Percentiles rank a stretch among this genome's conserved stretches.
Conservation (phyloP, 2,888 invertebrate genomes). For the Acanthacorydalis orientalis region DNA sequence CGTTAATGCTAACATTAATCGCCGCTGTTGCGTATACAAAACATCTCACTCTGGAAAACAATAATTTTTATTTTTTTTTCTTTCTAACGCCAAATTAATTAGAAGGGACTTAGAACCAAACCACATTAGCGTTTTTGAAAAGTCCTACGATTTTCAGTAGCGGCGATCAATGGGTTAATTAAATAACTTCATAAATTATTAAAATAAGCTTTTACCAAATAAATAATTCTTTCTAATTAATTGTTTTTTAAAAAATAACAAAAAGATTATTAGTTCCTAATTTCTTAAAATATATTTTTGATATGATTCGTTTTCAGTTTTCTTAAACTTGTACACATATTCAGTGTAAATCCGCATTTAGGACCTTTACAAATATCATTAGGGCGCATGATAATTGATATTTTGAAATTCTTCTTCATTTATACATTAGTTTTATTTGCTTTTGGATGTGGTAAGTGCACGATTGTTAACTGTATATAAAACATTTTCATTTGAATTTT, state of each 20-base stretch:
- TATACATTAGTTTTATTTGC: slow-evolving; percentile 85
- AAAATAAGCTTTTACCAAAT: neutral
- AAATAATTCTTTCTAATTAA: too few species aligned
- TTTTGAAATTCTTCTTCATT: slow-evolving; percentile 91
- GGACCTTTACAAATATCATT: slow-evolving; percentile 88
- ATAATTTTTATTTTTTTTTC: too few species aligned
- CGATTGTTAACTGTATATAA: neutral
- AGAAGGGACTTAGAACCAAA: too few species aligned
- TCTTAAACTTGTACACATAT: slow-evolving; percentile 88
- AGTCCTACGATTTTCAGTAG: too few species aligned
- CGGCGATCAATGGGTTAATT: too few species aligned
- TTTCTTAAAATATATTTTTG: slow-evolving; percentile 3
- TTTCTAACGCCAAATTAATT: too few species aligned
- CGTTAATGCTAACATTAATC: too few species aligned
- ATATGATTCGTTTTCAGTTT: slow-evolving; percentile 39
- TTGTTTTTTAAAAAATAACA: too few species aligned
- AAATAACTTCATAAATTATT: too few species aligned
- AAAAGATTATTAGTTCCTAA: neutral
- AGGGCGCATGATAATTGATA: slow-evolving; percentile 86
- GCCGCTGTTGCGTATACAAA: too few species aligned
- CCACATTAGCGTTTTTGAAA: too few species aligned
- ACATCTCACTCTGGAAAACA: too few species aligned
- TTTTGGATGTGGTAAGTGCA: slow-evolving; percentile 74
- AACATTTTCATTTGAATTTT: neutral
- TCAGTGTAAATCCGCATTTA: slow-evolving; percentile 91